Evolutionary conservation across 2,888 invertebrate species (phyloP).

Genomic region (Helobdella robusta): DNA sequence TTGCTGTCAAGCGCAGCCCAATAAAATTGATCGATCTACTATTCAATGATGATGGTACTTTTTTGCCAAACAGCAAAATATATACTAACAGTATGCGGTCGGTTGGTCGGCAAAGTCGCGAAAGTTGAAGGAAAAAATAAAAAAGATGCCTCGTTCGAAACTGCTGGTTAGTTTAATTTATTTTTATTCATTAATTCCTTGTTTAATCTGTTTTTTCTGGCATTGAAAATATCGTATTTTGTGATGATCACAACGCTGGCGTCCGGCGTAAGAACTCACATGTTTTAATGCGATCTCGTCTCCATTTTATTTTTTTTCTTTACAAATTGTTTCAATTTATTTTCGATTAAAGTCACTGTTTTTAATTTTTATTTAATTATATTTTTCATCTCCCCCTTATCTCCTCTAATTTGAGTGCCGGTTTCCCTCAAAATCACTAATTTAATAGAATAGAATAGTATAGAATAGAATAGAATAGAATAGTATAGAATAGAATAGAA

Average conservation of each 20-base stretch:
- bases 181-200: background rate
- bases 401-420: background rate
- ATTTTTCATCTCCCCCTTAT: background rate
- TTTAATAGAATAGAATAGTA: too few relatives aligned
- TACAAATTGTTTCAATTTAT: background rate
- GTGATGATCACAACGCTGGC: background rate
- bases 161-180: slow-evolving; percentile 40
- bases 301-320: background rate
- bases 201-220: slow-evolving; percentile 7
- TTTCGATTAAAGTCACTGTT: too few relatives aligned
- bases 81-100: too few relatives aligned
- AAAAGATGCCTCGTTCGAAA: slow-evolving; percentile 45
- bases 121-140: slow-evolving; percentile 47
- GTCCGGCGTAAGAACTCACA: slow-evolving; percentile 10
- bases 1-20: too few relatives aligned
- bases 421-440: background rate
- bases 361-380: too few relatives aligned
- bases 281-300: background rate
- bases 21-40: too few relatives aligned
- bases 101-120: too few relatives aligned
- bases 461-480: too few relatives aligned
- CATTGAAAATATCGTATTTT: background rate
- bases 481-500: too few relatives aligned
- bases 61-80: too few relatives aligned
- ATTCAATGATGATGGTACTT: too few relatives aligned